A percentile compares a stretch with the other conserved stretches of the same genome.
Conservation (phyloP, 2,113 vertebrate genomes). For the Trogon melanurus region DNA sequence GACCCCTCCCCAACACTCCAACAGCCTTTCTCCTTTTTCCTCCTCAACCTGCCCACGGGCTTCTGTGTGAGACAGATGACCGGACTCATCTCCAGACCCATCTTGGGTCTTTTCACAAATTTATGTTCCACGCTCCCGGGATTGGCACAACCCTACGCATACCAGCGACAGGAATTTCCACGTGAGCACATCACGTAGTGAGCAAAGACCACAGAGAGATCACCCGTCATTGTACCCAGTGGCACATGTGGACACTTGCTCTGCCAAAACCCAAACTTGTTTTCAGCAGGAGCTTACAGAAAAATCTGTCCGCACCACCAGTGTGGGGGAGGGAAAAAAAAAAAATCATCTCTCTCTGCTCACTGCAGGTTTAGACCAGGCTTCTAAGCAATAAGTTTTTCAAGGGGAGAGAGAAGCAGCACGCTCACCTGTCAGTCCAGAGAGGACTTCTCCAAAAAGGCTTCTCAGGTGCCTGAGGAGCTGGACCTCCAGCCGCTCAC, state of each 20-base stretch:
- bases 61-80: neutral
- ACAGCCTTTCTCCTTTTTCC: neutral
- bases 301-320: neutral
- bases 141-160: neutral
- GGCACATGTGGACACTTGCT: neutral
- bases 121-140: neutral
- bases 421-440: neutral
- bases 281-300: neutral
- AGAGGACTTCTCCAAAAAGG: neutral
- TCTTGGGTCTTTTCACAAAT: neutral
- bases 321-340: neutral
- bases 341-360: neutral
- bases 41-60: neutral
- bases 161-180: neutral
- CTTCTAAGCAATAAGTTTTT: neutral
- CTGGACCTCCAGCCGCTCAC: neutral
- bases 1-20: neutral
- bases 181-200: accelerated
- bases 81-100: neutral
- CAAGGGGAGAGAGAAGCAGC: neutral
- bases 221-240: neutral
- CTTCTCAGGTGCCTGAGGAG: neutral
- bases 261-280: neutral
- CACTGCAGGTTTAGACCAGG: neutral
- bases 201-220: neutral